These are phyloP conservation scores for Menura novaehollandiae DNA, from an alignment of 2,113 vertebrate genomes.

Conservation along the genomic window DNA sequence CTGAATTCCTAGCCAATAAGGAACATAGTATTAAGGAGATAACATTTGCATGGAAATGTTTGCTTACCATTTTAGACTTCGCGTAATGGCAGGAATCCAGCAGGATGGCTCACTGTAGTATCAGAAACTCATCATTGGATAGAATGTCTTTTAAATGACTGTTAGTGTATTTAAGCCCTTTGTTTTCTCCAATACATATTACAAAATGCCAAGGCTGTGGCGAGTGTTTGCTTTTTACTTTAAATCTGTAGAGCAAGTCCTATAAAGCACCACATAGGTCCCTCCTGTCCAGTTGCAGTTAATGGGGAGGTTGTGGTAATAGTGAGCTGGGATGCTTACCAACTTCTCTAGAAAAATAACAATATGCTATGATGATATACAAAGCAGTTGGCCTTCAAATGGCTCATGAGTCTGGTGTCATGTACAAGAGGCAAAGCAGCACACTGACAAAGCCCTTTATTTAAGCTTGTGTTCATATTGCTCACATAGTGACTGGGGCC, in stretches of 20 bases:
- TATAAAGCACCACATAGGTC: background rate
- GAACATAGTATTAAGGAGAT: constrained; percentile 14
- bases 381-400: background rate
- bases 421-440: background rate
- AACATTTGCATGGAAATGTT: constrained; percentile 15
- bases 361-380: background rate
- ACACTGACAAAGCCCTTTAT: background rate
- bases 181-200: background rate
- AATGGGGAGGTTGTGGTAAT: background rate
- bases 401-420: background rate
- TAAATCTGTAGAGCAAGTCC: background rate
- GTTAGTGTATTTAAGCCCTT: background rate
- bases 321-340: background rate
- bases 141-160: background rate
- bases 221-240: constrained; percentile 5
- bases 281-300: background rate
- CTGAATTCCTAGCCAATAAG: background rate
- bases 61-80: background rate
- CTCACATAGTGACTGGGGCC: background rate
- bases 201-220: background rate
- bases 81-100: background rate
- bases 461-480: background rate
- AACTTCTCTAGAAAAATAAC: background rate
- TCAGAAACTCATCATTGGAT: background rate
- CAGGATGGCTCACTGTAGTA: background rate